Conservation (phyloP, 2,888 invertebrate genomes). For the Pristionchus fissidentatus region DNA sequence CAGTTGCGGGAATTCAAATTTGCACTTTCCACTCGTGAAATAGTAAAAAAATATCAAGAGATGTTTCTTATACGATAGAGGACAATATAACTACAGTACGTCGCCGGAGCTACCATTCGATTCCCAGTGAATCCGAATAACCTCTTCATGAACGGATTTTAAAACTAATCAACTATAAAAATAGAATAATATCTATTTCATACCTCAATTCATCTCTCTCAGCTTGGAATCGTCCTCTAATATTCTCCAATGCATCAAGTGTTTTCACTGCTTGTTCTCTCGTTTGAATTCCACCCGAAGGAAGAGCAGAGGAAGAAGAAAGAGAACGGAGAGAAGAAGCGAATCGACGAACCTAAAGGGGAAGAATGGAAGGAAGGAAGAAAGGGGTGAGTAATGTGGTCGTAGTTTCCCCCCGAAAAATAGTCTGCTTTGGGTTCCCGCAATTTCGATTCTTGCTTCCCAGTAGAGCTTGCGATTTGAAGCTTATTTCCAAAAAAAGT, state of each 20-base stretch:
- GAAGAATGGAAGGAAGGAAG: too few relatives aligned
- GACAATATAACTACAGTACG: too few relatives aligned
- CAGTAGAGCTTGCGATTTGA: background rate
- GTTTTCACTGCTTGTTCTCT: slow-evolving; percentile 48
- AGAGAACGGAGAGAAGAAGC: slow-evolving; percentile 55
- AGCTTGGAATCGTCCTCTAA: slow-evolving; percentile 55
- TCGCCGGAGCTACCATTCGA: too few relatives aligned
- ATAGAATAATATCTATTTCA: background rate
- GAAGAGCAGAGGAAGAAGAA: slow-evolving; percentile 45
- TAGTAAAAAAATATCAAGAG: too few relatives aligned
- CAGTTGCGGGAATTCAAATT: too few relatives aligned
- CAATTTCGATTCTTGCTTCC: background rate
- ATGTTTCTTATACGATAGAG: too few relatives aligned
- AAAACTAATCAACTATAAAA: background rate
- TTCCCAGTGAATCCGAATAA: too few relatives aligned
- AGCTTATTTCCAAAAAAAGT: background rate
- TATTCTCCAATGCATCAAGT: slow-evolving; percentile 54
- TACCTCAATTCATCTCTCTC: slow-evolving; percentile 62
- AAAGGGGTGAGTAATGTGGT: too few relatives aligned
- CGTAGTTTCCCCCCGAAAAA: too few relatives aligned
- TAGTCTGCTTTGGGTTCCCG: background rate
- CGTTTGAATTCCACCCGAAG: slow-evolving; percentile 42
- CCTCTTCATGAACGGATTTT: background rate
- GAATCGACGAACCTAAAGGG: slow-evolving; percentile 56
- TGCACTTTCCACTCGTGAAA: too few relatives aligned